These are phyloP conservation scores for Nephrocerus scutellatus DNA, from an alignment of 2,888 invertebrate genomes.

Conservation along the genomic window DNA sequence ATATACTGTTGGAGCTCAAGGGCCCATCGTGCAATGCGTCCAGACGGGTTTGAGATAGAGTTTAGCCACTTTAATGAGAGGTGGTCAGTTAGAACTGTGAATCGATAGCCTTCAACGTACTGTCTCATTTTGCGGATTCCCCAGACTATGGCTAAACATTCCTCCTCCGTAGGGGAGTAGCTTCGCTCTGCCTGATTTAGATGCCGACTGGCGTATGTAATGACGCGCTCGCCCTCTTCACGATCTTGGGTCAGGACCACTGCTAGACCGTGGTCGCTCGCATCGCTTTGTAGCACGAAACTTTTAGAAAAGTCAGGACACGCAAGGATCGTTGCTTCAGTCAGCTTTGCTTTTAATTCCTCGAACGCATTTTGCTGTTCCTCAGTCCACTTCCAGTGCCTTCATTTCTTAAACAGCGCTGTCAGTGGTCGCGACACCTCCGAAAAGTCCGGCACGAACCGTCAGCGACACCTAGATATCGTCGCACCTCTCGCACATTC, in stretches of 20 bases:
- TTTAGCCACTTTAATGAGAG: slow-evolving; percentile 17
- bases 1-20: slow-evolving; percentile 16
- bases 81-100: slow-evolving; percentile 18
- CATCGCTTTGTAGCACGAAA: slow-evolving; percentile 14
- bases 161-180: slow-evolving; percentile 18
- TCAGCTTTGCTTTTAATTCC: slow-evolving; percentile 6
- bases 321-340: background rate
- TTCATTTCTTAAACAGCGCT: too few species aligned
- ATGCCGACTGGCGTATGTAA: slow-evolving; percentile 13
- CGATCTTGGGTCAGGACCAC: slow-evolving; percentile 9
- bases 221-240: slow-evolving; percentile 1
- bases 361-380: too few species aligned
- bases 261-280: slow-evolving; percentile 5
- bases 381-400: too few species aligned
- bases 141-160: slow-evolving; percentile 17
- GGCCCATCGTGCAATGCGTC: slow-evolving; percentile 17
- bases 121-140: slow-evolving; percentile 17
- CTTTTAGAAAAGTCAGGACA: slow-evolving; percentile 7
- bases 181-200: slow-evolving; percentile 12
- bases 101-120: slow-evolving; percentile 14
- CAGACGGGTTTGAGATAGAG: slow-evolving; percentile 11
- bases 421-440: too few species aligned
- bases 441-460: too few species aligned
- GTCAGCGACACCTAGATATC: too few species aligned
- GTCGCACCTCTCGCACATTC: too few species aligned